Conservation (phyloP, 1,140 invertebrate genomes). For the Drosophila nasuta region DNA sequence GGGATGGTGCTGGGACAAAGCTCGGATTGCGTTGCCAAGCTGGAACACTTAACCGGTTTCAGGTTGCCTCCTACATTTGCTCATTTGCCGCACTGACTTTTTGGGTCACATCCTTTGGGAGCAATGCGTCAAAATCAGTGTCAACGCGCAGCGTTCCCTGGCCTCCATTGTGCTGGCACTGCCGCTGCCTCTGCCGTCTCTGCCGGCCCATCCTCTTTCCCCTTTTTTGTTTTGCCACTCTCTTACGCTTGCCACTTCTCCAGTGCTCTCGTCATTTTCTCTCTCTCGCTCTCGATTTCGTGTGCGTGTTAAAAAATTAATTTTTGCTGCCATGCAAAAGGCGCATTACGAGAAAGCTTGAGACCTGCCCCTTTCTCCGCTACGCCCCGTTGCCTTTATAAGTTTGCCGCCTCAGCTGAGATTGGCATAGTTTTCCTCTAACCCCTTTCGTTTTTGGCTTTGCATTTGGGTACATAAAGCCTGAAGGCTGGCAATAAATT, state of each 20-base stretch:
- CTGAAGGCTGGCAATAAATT: slow-evolving; percentile 75
- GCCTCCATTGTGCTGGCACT: slow-evolving; percentile 9
- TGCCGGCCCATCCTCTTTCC: background rate
- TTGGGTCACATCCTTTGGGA: slow-evolving; percentile 81
- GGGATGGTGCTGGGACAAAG: slow-evolving; percentile 20
- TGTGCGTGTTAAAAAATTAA: slow-evolving; percentile 79
- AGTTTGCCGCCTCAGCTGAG: slow-evolving; percentile 28
- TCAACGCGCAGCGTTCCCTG: slow-evolving; percentile 69
- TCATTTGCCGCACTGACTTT: slow-evolving; percentile 81
- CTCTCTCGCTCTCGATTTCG: slow-evolving; percentile 6
- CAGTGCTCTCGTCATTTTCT: background rate
- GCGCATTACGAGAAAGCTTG: slow-evolving; percentile 19
- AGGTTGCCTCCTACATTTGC: slow-evolving; percentile 69
- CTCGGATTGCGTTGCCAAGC: slow-evolving; percentile 59
- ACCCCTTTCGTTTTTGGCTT: background rate
- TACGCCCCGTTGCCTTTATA: background rate
- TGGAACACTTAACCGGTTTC: slow-evolving; percentile 73
- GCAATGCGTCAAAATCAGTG: slow-evolving; percentile 83
- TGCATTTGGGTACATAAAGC: slow-evolving; percentile 24
- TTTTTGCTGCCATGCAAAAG: slow-evolving; percentile 71
- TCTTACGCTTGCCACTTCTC: slow-evolving; percentile 9
- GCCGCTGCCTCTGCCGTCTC: too few species aligned
- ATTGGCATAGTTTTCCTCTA: slow-evolving; percentile 65
- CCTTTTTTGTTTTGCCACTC: background rate
- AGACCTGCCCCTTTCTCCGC: background rate